Evolutionary conservation across 2,888 invertebrate species (phyloP).

Genomic region (Aleiodes alternator): DNA sequence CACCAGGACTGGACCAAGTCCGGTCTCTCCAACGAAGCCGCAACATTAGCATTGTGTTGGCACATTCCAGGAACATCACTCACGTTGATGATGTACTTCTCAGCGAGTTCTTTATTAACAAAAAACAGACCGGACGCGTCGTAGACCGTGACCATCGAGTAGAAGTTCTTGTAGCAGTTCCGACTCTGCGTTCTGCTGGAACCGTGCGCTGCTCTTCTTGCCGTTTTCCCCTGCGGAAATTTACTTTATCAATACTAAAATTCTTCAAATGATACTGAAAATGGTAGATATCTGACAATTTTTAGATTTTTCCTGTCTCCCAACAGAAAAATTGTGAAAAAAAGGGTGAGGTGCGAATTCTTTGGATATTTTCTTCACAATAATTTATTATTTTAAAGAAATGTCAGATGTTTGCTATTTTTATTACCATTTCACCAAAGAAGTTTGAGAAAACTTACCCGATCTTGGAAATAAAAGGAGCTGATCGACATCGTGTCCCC

Average conservation of each 20-base stretch:
- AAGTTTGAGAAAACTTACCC: slow-evolving; percentile 75
- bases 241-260: no score
- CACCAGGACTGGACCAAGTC: slow-evolving; percentile 94
- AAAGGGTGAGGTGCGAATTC: no score
- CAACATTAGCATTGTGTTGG: slow-evolving; percentile 86
- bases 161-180: slow-evolving; percentile 66
- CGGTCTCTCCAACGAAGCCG: slow-evolving; percentile 83
- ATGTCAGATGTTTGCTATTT: no score
- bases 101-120: slow-evolving; percentile 87
- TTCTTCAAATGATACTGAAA: no score
- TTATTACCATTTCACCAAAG: slow-evolving; percentile 5
- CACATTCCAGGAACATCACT: slow-evolving; percentile 81
- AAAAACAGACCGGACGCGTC: slow-evolving; percentile 86
- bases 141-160: slow-evolving; percentile 84
- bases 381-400: no score
- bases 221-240: slow-evolving; percentile 60
- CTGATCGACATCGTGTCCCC: slow-evolving; percentile 79
- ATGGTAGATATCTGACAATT: no score
- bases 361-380: no score
- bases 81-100: slow-evolving; percentile 81
- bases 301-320: no score
- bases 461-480: slow-evolving; percentile 88
- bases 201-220: slow-evolving; percentile 65
- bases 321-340: no score
- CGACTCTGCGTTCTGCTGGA: slow-evolving; percentile 64